phyloP scores from a whole-genome alignment of 1,140 invertebrate genomes.

The Drosophila suzukii region DNA sequence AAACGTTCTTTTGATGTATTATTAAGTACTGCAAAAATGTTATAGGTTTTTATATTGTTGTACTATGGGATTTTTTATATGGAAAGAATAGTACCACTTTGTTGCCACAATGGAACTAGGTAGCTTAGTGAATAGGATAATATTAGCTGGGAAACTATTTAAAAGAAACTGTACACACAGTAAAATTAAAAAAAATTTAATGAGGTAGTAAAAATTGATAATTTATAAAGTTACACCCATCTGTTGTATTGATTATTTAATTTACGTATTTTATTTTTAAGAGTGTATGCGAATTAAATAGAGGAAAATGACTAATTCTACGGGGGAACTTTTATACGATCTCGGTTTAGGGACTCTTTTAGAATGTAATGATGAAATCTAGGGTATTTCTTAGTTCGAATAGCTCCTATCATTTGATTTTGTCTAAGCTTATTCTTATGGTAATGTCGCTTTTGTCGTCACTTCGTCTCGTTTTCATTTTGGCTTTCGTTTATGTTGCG shows the following conservation, averaged over 20 bases:
- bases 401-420: not conserved
- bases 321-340: not conserved
- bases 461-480: conserved; percentile 20
- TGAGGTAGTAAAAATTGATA: no score
- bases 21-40: not conserved
- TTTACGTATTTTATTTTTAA: no score
- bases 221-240: no score
- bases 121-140: no score
- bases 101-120: no score
- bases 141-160: no score
- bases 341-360: not conserved
- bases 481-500: conserved; percentile 21
- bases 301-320: not conserved
- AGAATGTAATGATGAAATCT: not conserved
- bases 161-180: no score
- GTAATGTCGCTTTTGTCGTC: conserved; percentile 32
- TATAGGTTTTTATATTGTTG: not conserved
- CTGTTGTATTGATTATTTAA: no score
- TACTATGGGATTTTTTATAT: not conserved
- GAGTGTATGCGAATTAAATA: not conserved
- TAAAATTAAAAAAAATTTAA: no score
- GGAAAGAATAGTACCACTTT: no score
- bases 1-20: not conserved
- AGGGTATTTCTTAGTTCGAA: conserved; percentile 1
- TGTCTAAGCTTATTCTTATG: conserved; percentile 37